phyloP scores from a whole-genome alignment of 2,797 vertebrate species.

The Hybognathus amarus region DNA sequence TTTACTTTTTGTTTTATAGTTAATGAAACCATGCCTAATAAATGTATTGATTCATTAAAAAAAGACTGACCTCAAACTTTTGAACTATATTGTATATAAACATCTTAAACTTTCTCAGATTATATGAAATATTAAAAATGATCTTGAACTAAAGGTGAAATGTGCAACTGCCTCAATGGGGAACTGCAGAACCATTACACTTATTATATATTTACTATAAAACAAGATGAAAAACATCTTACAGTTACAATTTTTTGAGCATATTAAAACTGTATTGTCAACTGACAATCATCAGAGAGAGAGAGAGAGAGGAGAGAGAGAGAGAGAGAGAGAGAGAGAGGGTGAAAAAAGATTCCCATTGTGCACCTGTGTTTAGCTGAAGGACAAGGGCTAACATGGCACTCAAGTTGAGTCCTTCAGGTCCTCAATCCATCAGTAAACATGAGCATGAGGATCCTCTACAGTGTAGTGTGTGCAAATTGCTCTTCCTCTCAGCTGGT shows the following conservation, averaged over 20 bases:
- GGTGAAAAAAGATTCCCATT: not conserved
- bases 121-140: not conserved
- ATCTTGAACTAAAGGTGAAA: not conserved
- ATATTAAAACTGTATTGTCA: no score
- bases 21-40: not conserved
- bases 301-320: no score
- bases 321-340: no score
- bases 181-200: not conserved
- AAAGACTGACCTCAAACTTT: not conserved
- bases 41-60: no score
- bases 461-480: slow-evolving; percentile 42
- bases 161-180: not conserved
- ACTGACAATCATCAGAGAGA: not conserved
- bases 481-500: slow-evolving; percentile 39
- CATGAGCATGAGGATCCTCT: slow-evolving; percentile 20
- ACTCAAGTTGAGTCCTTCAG: slow-evolving; percentile 32
- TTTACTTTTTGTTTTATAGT: no score
- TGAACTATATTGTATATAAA: not conserved
- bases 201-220: not conserved
- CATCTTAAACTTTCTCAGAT: not conserved
- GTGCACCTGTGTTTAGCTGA: slow-evolving; percentile 18
- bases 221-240: not conserved
- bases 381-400: slow-evolving; percentile 14
- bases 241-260: not conserved
- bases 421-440: slow-evolving; percentile 33